Percentiles rank a stretch among this genome's conserved stretches.
These are phyloP conservation scores for Aphelinus certus DNA, from an alignment of 1,140 invertebrate genomes.

Conservation along the genomic window DNA sequence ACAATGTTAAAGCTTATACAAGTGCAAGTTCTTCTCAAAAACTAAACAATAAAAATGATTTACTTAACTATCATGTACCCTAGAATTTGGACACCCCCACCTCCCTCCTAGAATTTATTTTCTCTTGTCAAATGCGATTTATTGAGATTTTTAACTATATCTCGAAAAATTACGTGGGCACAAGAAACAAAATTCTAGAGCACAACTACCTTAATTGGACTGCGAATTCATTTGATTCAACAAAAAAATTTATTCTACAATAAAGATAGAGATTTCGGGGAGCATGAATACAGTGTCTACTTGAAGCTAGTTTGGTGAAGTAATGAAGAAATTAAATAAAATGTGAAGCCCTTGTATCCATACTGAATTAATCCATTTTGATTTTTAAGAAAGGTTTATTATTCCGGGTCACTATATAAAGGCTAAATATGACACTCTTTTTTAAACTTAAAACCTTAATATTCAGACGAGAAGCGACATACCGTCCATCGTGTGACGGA, in stretches of 20 bases:
- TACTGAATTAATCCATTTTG: conserved; percentile 37
- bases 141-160: too few species aligned
- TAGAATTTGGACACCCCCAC: too few species aligned
- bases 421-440: conserved; percentile 59
- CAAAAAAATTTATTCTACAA: conserved; percentile 7
- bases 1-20: conserved; percentile 25
- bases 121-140: too few species aligned
- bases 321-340: conserved; percentile 18
- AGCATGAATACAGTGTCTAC: conserved; percentile 5
- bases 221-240: conserved; percentile 27
- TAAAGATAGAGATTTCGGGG: conserved; percentile 16
- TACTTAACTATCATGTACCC: neutral
- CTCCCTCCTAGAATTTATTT: too few species aligned
- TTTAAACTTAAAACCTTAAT: conserved; percentile 56
- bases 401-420: conserved; percentile 55
- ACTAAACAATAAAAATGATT: conserved; percentile 30
- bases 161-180: too few species aligned
- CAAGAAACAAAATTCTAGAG: too few species aligned
- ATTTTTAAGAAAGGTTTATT: conserved; percentile 59
- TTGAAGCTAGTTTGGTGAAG: neutral
- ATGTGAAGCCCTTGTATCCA: conserved; percentile 18
- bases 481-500: conserved; percentile 31
- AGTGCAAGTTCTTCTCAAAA: conserved; percentile 16
- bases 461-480: conserved; percentile 49
- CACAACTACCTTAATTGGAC: neutral